Evolutionary conservation across 2,113 vertebrate species (phyloP), one percentile per base, ranked within the genome.

Genomic region (Mastomys natalensis): DNA sequence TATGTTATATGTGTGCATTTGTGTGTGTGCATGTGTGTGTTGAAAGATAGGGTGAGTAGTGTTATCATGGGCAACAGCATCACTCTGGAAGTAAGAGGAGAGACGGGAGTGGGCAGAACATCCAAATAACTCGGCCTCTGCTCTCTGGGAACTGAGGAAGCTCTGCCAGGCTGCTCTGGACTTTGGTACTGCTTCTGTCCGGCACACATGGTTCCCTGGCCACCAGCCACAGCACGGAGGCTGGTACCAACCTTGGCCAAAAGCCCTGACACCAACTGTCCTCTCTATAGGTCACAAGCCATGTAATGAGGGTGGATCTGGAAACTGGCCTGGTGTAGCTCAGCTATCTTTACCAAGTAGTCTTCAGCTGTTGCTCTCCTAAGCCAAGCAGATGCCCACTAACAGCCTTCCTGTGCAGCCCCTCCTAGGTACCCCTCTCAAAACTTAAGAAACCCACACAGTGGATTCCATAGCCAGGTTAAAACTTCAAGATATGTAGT

Each of bases 251-350:
- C 64, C 86, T 86, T 40, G 26, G 55, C 58, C 68, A 62, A 19
- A 85, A 29, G 55, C 58, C 53, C 24, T 55, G 24, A 22, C 29
- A 62, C 60, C 10, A 0, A 45, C 17, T 22, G 31, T 64, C 43
- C 1, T 26, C 82, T 62, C 64, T n/a, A 45, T 34, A 31, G 34
- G 22, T 76, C 48, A 76, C 40, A 66, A 19, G 45, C 34, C 3
- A 0, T 19, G 45, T 45, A 1, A 0, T 5, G 8, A 29, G 51
- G 2, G 22, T 40, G 7, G 74, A 76, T 7, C 22, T 53, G 60
- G 84, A 92, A 92, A 78, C 13, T 66, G 74, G 66, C 19, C 70
- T 73, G 43, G 53, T 13, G 6, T 51, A 68, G 60, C 17, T 91
- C 45, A n/a, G 60, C 53, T 66, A 37, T 70, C 29, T 48, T 55